A percentile compares a stretch with the other conserved stretches of the same genome.
Evolutionary conservation across 2,888 invertebrate species (phyloP).

Genomic region (Temnothorax unifasciatus): DNA sequence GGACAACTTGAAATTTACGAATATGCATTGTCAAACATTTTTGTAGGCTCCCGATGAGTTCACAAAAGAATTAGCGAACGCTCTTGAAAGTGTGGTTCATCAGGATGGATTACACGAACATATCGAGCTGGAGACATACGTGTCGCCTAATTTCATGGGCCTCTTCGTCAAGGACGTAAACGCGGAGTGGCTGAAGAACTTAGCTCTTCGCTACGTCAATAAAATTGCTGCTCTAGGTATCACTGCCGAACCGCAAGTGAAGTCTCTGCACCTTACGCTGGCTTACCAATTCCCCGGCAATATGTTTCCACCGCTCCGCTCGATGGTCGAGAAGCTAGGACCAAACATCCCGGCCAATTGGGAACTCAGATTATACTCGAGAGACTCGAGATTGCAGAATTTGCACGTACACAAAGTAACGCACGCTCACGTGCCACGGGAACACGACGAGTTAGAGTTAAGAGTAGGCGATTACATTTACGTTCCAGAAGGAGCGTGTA

Average conservation of each 20-base stretch:
- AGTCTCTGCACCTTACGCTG: slow-evolving; percentile 95
- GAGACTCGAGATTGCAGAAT: slow-evolving; percentile 91
- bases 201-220: slow-evolving; percentile 93
- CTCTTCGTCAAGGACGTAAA: slow-evolving; percentile 94
- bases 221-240: slow-evolving; percentile 92
- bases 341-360: slow-evolving; percentile 89
- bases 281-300: slow-evolving; percentile 94
- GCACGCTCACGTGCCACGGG: slow-evolving; percentile 92
- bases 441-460: slow-evolving; percentile 94
- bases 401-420: slow-evolving; percentile 92
- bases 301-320: slow-evolving; percentile 91
- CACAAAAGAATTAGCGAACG: slow-evolving; percentile 90
- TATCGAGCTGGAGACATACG: slow-evolving; percentile 92
- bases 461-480: slow-evolving; percentile 95
- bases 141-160: slow-evolving; percentile 96
- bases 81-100: slow-evolving; percentile 92
- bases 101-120: slow-evolving; percentile 89
- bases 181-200: slow-evolving; percentile 92
- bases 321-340: slow-evolving; percentile 91
- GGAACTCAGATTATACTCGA: slow-evolving; percentile 95
- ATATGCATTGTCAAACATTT: background rate
- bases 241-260: slow-evolving; percentile 93
- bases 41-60: slow-evolving; percentile 92
- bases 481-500: slow-evolving; percentile 91
- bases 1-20: slow-evolving; percentile 1